These are phyloP conservation scores for Blastobasis adustella DNA, from an alignment of 2,888 invertebrate species.

Conservation along the genomic window DNA sequence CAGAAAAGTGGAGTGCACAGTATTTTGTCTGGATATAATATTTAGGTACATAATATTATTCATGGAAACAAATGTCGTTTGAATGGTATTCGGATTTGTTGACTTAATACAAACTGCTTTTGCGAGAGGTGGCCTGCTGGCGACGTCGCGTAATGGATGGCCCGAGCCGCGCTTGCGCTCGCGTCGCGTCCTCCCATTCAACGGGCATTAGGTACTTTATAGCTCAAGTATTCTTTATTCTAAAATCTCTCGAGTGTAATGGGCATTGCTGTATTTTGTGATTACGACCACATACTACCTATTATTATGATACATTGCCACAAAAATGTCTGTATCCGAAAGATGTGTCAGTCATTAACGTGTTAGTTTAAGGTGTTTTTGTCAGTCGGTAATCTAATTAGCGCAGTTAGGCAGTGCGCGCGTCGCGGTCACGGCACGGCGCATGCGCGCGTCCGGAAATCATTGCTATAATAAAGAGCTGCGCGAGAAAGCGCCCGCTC, in stretches of 20 bases:
- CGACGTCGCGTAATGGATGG: slow-evolving; percentile 54
- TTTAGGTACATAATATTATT: slow-evolving; percentile 64
- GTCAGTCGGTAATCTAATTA: too few relatives aligned
- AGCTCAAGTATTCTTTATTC: slow-evolving; percentile 27
- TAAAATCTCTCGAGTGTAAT: slow-evolving; percentile 16
- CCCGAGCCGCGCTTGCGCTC: slow-evolving; percentile 37
- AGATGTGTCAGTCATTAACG: too few relatives aligned
- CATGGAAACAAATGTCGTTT: slow-evolving; percentile 67
- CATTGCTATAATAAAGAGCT: slow-evolving; percentile 68
- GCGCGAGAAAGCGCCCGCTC: slow-evolving; percentile 65
- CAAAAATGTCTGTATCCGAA: too few relatives aligned
- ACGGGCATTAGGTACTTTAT: slow-evolving; percentile 12
- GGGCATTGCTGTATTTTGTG: background rate
- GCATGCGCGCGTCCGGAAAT: slow-evolving; percentile 48
- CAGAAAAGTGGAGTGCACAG: slow-evolving; percentile 17
- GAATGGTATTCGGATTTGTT: slow-evolving; percentile 68
- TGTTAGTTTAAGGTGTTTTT: too few relatives aligned
- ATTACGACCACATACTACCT: too few relatives aligned
- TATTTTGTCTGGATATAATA: slow-evolving; percentile 36
- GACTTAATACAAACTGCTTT: slow-evolving; percentile 69
- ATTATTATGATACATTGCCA: too few relatives aligned
- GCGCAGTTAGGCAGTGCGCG: too few relatives aligned
- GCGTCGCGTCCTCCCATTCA: slow-evolving; percentile 55
- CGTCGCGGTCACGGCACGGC: too few relatives aligned
- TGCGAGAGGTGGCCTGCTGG: slow-evolving; percentile 55